These are phyloP conservation scores for Nasonia longicornis DNA, from an alignment of 1,140 invertebrate species.

Conservation along the genomic window DNA sequence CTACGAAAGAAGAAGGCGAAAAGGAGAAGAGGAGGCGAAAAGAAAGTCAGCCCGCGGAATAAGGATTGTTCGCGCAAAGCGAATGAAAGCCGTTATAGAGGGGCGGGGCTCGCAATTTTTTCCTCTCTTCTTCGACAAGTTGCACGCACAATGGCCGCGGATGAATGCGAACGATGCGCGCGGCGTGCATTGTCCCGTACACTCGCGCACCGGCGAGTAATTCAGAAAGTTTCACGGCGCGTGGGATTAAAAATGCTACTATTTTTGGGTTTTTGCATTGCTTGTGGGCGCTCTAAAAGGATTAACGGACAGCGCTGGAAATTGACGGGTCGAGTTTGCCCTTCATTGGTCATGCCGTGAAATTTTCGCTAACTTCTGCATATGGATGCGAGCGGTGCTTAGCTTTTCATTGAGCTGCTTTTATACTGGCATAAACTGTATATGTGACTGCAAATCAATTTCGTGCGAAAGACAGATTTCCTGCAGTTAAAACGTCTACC, in stretches of 20 bases:
- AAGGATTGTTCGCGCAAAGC: conserved; percentile 43
- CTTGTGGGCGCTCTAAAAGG: conserved; percentile 28
- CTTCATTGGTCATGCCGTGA: too few relatives aligned
- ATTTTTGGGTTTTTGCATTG: too few relatives aligned
- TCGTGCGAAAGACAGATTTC: too few relatives aligned
- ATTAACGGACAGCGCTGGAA: too few relatives aligned
- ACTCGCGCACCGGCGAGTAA: conserved; percentile 43
- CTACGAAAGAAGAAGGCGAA: not conserved
- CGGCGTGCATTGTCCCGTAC: not conserved
- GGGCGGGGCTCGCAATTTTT: conserved; percentile 27
- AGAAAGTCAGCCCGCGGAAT: conserved; percentile 11
- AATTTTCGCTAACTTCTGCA: too few relatives aligned
- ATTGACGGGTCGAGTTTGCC: too few relatives aligned
- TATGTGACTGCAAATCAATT: too few relatives aligned
- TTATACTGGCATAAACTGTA: too few relatives aligned
- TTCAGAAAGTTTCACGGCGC: conserved; percentile 55
- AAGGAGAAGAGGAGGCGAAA: not conserved
- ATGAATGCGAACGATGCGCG: not conserved
- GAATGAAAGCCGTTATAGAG: conserved; percentile 24
- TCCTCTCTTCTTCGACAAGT: conserved; percentile 1
- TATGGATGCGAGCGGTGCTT: too few relatives aligned
- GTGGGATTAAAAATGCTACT: too few relatives aligned
- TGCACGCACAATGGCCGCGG: not conserved
- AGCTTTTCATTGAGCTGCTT: too few relatives aligned
- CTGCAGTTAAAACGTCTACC: too few relatives aligned